Base-by-base conservation (phyloP, 2,888 invertebrate species). In the Chromoteleia sp. region DNA sequence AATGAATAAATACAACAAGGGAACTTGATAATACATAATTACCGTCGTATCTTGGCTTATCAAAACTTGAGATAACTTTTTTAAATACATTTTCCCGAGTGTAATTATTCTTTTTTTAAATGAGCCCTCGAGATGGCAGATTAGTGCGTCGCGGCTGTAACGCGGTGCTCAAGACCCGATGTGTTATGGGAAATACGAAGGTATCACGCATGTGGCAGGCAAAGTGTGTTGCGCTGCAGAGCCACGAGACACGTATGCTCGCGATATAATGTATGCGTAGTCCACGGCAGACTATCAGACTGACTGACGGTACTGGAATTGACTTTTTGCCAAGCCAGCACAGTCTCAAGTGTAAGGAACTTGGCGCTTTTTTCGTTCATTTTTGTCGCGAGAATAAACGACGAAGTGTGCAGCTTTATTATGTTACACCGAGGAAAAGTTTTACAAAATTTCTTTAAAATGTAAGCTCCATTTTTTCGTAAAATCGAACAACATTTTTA, bases 101-200 rank as follows among this genome's bases (percentile, higher is more conserved):
- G 41, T 50, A 74, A 74, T 76, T 77, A 68, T 48, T 54, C 52
- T 52, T 70, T 70, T 76, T 70, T 52, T 63, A 54, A 70, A 48
- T 39, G 50, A 77, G 56, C 68, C 59, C 68, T 68, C 54, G 52
- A 52, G 67, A 76, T 76, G 61, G 68, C 68, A 68, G 76, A 76
- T 76, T 68, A 76, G 39, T 50, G 33, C 41, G 19, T 15, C 36
- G 54, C 8, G n/a, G 17, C 29, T 7, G 33, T 19, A 33, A 33
- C 15, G 43, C 59, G 15, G n/a, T 19, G 30, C 71, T 71, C 19
- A 43, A 54, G 67, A 29, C 50, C 50, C 48, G 70, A 56, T 50
- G 56, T 59, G 48, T 76, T 63, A 36, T 63, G 63, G 74, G 63
- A 65, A 54, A 65, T 74, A 74, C 56, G 63, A 54, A 74, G 54